Percentiles rank a stretch among this genome's conserved stretches.
Evolutionary conservation across 2,797 vertebrate species (phyloP).

Genomic region (Pseudochaenichthys georgianus): DNA sequence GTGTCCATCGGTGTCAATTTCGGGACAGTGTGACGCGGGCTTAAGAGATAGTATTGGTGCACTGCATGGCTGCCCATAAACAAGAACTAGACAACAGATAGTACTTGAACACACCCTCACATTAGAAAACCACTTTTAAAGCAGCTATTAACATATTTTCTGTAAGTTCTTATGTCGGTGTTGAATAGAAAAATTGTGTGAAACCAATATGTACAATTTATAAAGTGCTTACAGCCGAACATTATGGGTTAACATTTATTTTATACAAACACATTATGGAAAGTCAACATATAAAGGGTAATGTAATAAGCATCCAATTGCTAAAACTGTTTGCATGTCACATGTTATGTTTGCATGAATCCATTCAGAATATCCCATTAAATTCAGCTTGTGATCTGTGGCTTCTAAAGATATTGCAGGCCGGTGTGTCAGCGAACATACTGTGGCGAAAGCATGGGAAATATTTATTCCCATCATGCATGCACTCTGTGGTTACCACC

Average conservation of each 20-base stretch:
- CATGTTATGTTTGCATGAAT: neutral
- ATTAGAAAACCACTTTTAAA: neutral
- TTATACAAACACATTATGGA: neutral
- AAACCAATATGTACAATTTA: neutral
- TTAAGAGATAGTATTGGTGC: neutral
- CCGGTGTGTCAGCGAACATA: neutral
- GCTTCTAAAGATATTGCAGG: neutral
- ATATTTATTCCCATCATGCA: neutral
- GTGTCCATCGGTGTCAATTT: no score
- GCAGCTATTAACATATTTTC: neutral
- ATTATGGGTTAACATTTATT: neutral
- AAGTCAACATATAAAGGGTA: neutral
- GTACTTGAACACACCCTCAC: neutral
- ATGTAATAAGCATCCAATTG: neutral
- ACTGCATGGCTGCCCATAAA: neutral
- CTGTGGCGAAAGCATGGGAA: slow-evolving; percentile 1
- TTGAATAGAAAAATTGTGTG: neutral
- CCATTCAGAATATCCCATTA: neutral
- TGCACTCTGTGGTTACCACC: neutral
- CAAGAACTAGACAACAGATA: neutral
- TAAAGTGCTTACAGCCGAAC: no score
- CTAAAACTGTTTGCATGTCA: neutral
- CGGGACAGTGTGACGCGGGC: no score
- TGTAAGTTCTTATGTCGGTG: neutral
- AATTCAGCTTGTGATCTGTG: slow-evolving; percentile 3